These are phyloP conservation scores for Ariopsis seemanni DNA, from an alignment of 2,113 vertebrate genomes.

Conservation along the genomic window DNA sequence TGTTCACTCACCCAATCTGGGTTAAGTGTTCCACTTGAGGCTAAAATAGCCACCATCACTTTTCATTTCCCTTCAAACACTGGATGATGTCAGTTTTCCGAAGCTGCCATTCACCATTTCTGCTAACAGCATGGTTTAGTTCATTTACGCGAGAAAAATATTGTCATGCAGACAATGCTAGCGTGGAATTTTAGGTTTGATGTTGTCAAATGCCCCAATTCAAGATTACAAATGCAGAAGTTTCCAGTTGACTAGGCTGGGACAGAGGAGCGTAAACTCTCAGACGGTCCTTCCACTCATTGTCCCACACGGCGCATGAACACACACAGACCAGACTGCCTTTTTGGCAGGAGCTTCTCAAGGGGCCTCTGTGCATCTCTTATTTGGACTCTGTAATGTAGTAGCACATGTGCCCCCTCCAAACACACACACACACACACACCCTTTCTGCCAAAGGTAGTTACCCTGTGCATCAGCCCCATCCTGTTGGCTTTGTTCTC, in stretches of 20 bases:
- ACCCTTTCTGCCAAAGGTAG: slow-evolving; percentile 65
- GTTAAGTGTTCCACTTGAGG: slow-evolving; percentile 49
- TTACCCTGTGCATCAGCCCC: slow-evolving; percentile 61
- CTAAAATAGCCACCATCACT: slow-evolving; percentile 48
- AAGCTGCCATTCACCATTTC: slow-evolving; percentile 49
- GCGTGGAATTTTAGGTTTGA: slow-evolving; percentile 59
- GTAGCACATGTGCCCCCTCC: slow-evolving; percentile 62
- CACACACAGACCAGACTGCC: slow-evolving; percentile 58
- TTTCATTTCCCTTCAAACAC: slow-evolving; percentile 35
- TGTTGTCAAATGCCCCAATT: slow-evolving; percentile 61
- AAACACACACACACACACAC: slow-evolving; percentile 41
- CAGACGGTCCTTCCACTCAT: slow-evolving; percentile 66
- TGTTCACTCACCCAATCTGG: slow-evolving; percentile 36
- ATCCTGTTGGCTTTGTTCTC: slow-evolving; percentile 74
- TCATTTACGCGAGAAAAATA: slow-evolving; percentile 62
- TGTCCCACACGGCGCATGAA: slow-evolving; percentile 63
- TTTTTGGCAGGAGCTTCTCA: slow-evolving; percentile 73
- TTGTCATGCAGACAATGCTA: slow-evolving; percentile 60
- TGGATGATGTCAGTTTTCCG: slow-evolving; percentile 6
- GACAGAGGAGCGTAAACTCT: slow-evolving; percentile 61
- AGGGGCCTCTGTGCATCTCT: slow-evolving; percentile 64
- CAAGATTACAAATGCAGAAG: slow-evolving; percentile 66
- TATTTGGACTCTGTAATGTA: slow-evolving; percentile 67
- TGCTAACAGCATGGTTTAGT: slow-evolving; percentile 53
- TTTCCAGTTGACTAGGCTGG: slow-evolving; percentile 72